phyloP scores from a whole-genome alignment of 2,888 invertebrate genomes.

The Chymomyza caudatula region DNA sequence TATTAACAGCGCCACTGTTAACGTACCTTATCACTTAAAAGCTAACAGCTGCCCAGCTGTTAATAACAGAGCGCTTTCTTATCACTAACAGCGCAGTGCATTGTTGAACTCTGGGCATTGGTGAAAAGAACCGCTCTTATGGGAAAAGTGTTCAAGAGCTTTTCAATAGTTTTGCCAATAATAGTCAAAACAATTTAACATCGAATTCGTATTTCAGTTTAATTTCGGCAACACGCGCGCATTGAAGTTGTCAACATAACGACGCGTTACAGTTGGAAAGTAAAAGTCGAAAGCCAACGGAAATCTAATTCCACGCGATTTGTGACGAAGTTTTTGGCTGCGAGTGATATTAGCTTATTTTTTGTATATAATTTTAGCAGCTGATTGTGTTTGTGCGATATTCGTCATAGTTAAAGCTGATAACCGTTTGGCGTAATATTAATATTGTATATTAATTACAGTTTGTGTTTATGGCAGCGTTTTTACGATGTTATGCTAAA shows the following conservation, averaged over 20 bases:
- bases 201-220: constrained; percentile 21
- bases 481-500: not conserved
- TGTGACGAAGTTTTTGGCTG: not conserved
- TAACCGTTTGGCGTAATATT: not conserved
- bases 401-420: not conserved
- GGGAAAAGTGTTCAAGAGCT: constrained; percentile 37
- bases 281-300: not conserved
- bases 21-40: not conserved
- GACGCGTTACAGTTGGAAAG: not conserved
- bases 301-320: not conserved
- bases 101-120: not conserved
- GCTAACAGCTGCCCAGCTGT: constrained; percentile 3
- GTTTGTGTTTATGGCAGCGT: not conserved
- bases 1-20: not conserved
- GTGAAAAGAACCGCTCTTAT: not conserved
- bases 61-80: constrained; percentile 43
- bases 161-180: constrained; percentile 49
- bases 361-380: too few relatives aligned
- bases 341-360: not conserved
- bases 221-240: constrained; percentile 10
- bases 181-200: constrained; percentile 33
- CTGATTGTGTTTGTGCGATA: not conserved
- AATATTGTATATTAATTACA: not conserved
- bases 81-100: constrained; percentile 41
- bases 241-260: constrained; percentile 10